Evolutionary conservation across 1,140 invertebrate species (phyloP).

Genomic region (Zophobas atratus): DNA sequence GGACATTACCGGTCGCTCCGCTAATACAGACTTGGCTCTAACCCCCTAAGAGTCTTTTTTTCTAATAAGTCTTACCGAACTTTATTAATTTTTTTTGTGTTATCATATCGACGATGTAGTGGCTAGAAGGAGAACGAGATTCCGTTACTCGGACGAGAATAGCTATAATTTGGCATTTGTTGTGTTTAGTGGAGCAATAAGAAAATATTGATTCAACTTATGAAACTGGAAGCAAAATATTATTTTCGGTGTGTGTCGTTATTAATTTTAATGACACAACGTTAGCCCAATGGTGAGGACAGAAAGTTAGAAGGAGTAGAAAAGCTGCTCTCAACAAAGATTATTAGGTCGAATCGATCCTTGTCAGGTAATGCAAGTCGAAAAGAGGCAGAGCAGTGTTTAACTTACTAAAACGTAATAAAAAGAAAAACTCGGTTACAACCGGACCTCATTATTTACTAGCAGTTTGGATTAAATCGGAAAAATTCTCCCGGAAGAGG

Average conservation of each 20-base stretch:
- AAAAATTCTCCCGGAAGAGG: not conserved
- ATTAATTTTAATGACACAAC: slow-evolving; percentile 19
- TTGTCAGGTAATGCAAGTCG: not conserved
- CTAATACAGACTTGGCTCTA: no score
- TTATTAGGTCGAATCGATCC: slow-evolving; percentile 1
- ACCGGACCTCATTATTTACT: not conserved
- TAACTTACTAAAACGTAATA: slow-evolving; percentile 8
- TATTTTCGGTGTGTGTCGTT: not conserved
- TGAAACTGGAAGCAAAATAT: not conserved
- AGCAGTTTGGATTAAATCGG: not conserved
- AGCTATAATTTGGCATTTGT: not conserved
- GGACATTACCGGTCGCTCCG: no score
- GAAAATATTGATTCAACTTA: slow-evolving; percentile 3
- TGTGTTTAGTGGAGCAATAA: not conserved
- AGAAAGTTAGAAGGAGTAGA: not conserved
- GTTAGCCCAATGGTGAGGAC: not conserved
- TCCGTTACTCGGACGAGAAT: no score
- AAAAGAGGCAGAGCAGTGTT: not conserved
- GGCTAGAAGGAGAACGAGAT: no score
- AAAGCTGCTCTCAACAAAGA: not conserved
- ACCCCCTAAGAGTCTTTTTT: no score
- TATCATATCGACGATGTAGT: no score
- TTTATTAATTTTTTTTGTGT: no score
- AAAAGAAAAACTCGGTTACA: not conserved
- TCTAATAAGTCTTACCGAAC: no score